phyloP scores from a whole-genome alignment of 2,113 vertebrate genomes.

The Riparia riparia region DNA sequence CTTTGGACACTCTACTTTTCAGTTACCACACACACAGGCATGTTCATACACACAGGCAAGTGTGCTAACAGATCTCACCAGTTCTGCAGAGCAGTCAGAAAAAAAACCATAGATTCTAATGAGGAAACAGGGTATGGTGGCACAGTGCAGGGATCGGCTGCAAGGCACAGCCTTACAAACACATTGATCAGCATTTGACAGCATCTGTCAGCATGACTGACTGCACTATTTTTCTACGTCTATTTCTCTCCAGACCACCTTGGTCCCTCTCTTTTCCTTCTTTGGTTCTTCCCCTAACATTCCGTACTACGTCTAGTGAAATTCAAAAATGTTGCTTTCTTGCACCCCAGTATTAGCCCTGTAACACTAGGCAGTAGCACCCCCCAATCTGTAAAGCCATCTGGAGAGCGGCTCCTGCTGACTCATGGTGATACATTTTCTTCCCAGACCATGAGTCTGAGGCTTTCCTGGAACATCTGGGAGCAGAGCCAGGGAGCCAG shows the following conservation, averaged over 20 bases:
- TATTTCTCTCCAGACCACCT: neutral
- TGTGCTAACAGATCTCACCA: too few species aligned
- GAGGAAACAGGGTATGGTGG: neutral
- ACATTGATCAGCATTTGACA: neutral
- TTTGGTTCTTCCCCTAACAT: neutral
- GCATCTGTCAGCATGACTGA: neutral
- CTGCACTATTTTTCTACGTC: neutral
- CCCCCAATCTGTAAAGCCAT: neutral
- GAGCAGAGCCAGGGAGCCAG: neutral
- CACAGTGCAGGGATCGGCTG: accelerated
- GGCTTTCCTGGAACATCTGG: neutral
- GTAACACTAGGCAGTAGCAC: neutral
- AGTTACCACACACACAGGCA: too few species aligned
- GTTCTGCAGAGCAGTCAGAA: neutral
- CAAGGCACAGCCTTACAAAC: accelerated
- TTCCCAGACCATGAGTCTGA: neutral
- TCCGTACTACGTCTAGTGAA: neutral
- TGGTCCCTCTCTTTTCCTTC: neutral
- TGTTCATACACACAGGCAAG: accelerated
- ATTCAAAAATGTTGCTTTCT: neutral
- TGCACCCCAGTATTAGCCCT: neutral
- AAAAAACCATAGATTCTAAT: neutral
- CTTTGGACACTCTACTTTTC: neutral
- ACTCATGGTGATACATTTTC: neutral
- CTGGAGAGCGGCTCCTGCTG: neutral